These are phyloP conservation scores for Patiria miniata DNA, from an alignment of 35 echinoderm and acorn worm genomes.

Conservation along the genomic window DNA sequence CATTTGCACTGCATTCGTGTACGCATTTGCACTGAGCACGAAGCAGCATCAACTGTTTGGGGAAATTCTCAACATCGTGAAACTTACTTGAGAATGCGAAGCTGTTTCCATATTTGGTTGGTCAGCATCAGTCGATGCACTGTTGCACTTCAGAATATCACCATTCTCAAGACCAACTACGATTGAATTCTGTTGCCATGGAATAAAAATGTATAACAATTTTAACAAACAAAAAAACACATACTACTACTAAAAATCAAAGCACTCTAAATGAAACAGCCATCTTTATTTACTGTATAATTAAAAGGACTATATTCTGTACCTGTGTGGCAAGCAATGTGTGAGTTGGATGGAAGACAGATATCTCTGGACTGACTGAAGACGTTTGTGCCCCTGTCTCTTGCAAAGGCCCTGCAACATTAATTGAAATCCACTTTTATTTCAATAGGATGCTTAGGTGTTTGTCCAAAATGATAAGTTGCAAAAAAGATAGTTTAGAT, in stretches of 20 bases:
- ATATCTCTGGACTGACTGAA: constrained; percentile 29
- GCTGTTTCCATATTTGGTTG: not conserved
- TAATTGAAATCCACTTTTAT: too few species aligned
- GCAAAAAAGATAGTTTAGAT: too few species aligned
- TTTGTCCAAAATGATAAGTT: too few species aligned
- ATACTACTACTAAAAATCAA: too few species aligned
- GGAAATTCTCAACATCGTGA: too few species aligned
- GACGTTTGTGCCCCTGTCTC: constrained; percentile 51
- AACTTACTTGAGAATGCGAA: not conserved
- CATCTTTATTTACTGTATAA: not conserved
- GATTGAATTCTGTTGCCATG: constrained; percentile 40
- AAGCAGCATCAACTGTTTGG: too few species aligned
- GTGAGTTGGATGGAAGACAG: constrained; percentile 64
- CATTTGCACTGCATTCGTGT: too few species aligned
- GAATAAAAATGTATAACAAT: not conserved
- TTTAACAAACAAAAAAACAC: not conserved
- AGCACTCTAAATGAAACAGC: too few species aligned
- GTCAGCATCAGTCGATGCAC: not conserved
- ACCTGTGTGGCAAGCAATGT: constrained; percentile 73
- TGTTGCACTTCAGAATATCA: constrained; percentile 68
- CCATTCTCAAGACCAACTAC: constrained; percentile 70
- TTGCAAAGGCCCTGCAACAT: constrained; percentile 52
- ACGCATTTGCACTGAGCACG: too few species aligned
- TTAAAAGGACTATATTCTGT: not conserved
- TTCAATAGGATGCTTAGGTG: too few species aligned